phyloP scores from a whole-genome alignment of 1,140 invertebrate genomes.

The Heliconius eleuchia region DNA sequence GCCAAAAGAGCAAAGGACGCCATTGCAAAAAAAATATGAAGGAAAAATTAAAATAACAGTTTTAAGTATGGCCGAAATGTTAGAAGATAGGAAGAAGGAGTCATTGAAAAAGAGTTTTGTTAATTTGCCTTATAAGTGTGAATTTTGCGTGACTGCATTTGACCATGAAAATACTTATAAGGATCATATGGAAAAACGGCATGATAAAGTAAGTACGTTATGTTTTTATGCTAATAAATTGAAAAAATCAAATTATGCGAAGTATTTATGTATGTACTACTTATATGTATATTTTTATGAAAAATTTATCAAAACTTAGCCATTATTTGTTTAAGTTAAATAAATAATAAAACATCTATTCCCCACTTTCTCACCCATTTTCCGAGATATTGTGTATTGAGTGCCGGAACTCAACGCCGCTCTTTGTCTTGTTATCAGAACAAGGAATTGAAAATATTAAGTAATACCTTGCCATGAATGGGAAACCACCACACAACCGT shows the following conservation, averaged over 20 bases:
- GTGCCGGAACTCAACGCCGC: not conserved
- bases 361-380: too few relatives aligned
- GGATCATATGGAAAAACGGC: conserved; percentile 55
- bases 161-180: conserved; percentile 53
- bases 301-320: too few relatives aligned
- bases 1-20: conserved; percentile 13
- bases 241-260: too few relatives aligned
- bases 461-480: not conserved
- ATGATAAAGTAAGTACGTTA: conserved; percentile 49
- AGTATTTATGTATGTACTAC: too few relatives aligned
- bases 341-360: too few relatives aligned
- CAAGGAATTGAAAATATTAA: not conserved
- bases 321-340: too few relatives aligned
- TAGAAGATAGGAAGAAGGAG: conserved; percentile 51
- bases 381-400: too few relatives aligned
- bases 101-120: conserved; percentile 46
- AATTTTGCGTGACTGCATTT: conserved; percentile 56
- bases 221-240: too few relatives aligned
- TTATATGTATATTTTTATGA: too few relatives aligned
- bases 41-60: conserved; percentile 50
- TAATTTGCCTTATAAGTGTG: conserved; percentile 60
- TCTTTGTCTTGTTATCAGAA: not conserved
- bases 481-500: not conserved
- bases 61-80: conserved; percentile 54
- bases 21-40: conserved; percentile 45